Percentiles rank a stretch among this genome's conserved stretches.
Conservation (phyloP, 2,888 invertebrate genomes). For the Baronia brevicornis region DNA sequence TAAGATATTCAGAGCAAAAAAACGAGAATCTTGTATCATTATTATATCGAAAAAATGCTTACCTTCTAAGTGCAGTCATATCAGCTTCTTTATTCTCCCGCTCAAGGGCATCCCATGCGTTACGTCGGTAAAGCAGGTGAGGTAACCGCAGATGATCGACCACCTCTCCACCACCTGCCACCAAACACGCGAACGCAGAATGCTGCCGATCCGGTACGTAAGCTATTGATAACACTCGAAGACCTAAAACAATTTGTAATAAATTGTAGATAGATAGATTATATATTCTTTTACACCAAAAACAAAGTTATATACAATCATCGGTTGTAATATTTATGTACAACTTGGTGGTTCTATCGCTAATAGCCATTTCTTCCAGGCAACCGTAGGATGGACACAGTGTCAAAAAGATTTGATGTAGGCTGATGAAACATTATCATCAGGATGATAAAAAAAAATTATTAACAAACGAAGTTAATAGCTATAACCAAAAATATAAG, state of each 20-base stretch:
- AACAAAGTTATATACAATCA: no score
- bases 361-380: no score
- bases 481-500: no score
- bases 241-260: slow-evolving; percentile 64
- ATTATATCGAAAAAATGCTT: neutral
- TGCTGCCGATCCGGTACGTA: slow-evolving; percentile 90
- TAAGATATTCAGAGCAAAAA: neutral
- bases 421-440: no score
- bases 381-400: no score
- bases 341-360: no score
- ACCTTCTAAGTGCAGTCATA: slow-evolving; percentile 58
- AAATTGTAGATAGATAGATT: no score
- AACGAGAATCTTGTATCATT: neutral
- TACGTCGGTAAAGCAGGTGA: slow-evolving; percentile 88
- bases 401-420: no score
- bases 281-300: no score
- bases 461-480: no score
- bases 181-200: slow-evolving; percentile 90
- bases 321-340: no score
- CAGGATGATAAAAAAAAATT: no score
- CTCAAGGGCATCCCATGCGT: slow-evolving; percentile 68
- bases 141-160: slow-evolving; percentile 93
- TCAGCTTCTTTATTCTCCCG: slow-evolving; percentile 59
- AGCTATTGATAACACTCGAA: slow-evolving; percentile 89
- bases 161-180: slow-evolving; percentile 93